Evolutionary conservation across 2,797 vertebrate genomes (phyloP).

Genomic region (Morelia viridis): DNA sequence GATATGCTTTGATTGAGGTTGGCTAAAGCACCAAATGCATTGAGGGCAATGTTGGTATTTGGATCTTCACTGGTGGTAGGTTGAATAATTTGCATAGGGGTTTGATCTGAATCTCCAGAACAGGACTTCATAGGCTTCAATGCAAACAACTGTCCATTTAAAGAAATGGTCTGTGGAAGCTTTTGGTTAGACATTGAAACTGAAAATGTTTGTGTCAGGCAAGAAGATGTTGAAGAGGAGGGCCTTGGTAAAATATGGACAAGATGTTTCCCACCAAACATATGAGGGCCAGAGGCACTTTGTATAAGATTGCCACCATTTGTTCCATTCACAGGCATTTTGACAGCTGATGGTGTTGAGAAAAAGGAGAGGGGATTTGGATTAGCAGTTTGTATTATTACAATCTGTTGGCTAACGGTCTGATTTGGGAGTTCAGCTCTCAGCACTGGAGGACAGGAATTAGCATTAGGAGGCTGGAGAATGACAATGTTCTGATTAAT

Average conservation of each 20-base stretch:
- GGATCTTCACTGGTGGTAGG: conserved; percentile 93
- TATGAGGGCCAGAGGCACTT: conserved; percentile 78
- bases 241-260: conserved; percentile 95
- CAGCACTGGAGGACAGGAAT: conserved; percentile 80
- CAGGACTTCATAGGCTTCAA: conserved; percentile 91
- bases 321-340: conserved; percentile 73
- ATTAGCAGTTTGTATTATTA: conserved; percentile 94
- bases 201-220: conserved; percentile 74
- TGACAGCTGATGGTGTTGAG: conserved; percentile 77
- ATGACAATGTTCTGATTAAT: conserved; percentile 92
- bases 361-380: conserved; percentile 84
- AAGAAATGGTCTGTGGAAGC: conserved; percentile 92
- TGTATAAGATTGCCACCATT: conserved; percentile 75
- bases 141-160: conserved; percentile 96
- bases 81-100: conserved; percentile 92
- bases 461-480: conserved; percentile 87
- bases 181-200: conserved; percentile 75
- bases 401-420: conserved; percentile 92
- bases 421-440: conserved; percentile 87
- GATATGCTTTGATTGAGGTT: conserved; percentile 97
- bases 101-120: conserved; percentile 82
- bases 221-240: conserved; percentile 70
- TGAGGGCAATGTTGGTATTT: conserved; percentile 91
- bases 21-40: conserved; percentile 93
- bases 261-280: conserved; percentile 91